Conservation (phyloP, 2,113 vertebrate species). For the Malurus alboscapulatus region DNA sequence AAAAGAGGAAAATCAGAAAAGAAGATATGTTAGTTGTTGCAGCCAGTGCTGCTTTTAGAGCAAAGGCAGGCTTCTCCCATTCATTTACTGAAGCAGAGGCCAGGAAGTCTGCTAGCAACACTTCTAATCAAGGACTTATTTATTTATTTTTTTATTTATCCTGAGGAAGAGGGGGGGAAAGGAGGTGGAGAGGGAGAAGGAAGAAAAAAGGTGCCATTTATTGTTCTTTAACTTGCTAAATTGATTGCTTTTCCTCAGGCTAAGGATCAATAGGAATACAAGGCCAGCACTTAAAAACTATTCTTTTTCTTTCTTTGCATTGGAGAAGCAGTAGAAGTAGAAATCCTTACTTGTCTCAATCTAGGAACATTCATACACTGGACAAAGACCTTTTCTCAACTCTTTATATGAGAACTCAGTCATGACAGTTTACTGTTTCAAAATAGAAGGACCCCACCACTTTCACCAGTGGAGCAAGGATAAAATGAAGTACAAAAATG, state of each 20-base stretch:
- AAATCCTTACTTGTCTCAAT: neutral
- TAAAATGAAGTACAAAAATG: neutral
- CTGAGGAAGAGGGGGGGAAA: neutral
- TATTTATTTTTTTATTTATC: neutral
- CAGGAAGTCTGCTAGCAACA: neutral
- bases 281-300: neutral
- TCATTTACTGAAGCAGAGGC: constrained; percentile 29
- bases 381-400: neutral
- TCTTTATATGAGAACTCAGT: neutral
- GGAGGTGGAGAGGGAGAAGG: neutral
- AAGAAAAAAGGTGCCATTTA: neutral
- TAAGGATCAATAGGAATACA: neutral
- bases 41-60: neutral
- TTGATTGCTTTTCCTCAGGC: neutral
- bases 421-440: neutral
- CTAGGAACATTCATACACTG: neutral
- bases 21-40: neutral
- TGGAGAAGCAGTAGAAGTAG: neutral
- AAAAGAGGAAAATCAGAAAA: constrained; percentile 20
- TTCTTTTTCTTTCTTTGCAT: neutral
- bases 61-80: neutral
- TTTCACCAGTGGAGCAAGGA: neutral
- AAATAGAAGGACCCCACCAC: neutral
- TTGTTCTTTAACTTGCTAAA: neutral
- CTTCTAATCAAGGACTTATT: neutral